phyloP scores from a whole-genome alignment of 1,140 invertebrate species.

The Halictus rubicundus region DNA sequence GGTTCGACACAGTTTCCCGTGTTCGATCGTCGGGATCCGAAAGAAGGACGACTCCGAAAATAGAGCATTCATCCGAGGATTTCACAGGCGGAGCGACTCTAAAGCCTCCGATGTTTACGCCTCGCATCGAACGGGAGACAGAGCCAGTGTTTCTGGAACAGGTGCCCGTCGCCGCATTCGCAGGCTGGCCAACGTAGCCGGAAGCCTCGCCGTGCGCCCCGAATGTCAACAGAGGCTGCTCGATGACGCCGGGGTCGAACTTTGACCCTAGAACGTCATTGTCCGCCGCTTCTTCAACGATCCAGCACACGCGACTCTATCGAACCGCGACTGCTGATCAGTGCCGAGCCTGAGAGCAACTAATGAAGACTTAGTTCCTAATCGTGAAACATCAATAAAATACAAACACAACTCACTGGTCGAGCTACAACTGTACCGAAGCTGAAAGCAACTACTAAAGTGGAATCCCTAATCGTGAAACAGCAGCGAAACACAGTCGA shows the following conservation, averaged over 20 bases:
- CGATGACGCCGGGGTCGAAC: neutral
- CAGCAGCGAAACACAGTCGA: too few species aligned
- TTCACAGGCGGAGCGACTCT: too few species aligned
- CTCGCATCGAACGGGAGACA: neutral
- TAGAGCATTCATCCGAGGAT: neutral
- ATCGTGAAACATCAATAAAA: too few species aligned
- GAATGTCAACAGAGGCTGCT: conserved; percentile 19
- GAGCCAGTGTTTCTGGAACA: conserved; percentile 4
- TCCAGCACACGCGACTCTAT: too few species aligned
- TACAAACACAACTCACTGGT: too few species aligned
- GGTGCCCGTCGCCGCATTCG: neutral
- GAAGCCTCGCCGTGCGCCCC: neutral
- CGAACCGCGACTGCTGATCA: too few species aligned
- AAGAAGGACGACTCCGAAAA: too few species aligned
- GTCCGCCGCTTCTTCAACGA: neutral
- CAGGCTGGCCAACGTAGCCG: conserved; percentile 22
- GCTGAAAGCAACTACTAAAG: too few species aligned
- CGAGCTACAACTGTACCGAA: too few species aligned
- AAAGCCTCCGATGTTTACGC: neutral
- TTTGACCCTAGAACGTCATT: neutral
- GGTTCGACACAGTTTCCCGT: neutral
- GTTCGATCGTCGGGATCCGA: neutral
- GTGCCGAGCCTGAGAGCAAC: too few species aligned
- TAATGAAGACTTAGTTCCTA: too few species aligned
- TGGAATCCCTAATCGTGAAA: too few species aligned